Evolutionary conservation across 92 coral and sea anemone species (phyloP), one percentile per base, ranked within the genome.

Genomic region (Scolanthus callimorphus): DNA sequence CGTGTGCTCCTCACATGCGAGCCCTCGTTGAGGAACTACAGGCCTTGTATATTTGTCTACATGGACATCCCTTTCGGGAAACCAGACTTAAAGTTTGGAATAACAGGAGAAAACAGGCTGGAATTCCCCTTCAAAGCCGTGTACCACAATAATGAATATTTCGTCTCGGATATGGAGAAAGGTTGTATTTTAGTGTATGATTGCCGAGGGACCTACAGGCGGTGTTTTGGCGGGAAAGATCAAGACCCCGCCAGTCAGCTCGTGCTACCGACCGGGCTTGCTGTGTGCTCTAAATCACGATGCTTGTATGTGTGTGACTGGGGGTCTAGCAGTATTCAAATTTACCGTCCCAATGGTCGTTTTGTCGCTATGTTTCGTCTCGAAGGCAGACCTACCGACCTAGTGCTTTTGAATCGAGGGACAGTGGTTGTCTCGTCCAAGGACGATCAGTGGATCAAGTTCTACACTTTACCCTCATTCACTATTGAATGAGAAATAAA

Each of bases 391-490:
- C 96, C 96, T 13, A 87, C 96, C 15, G 96, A 87, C 47, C 67
- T 87, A 13, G 86, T 83, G 10, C 56, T 87, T 1, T 62, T 87
- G 2, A 74, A 72, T 10, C 75, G 69, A 31, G 82, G 85, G 25
- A 74, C 85, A 39, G 73, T 87, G 10, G 83, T 87, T 1, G 73
- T 87, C 21, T 73, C 86, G 20, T 87, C 96, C 4, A 87, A 87
- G 39, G 96, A 87, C 43, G 96, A 87, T 52, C 81, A 87, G 48
- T 87, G 96, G 96, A 82, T 87, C 23, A 80, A 87, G 57, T 82
- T 82, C 48, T 68, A 68, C 49, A 55, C 65, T 0, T 47, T 68
- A 34, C 75, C 75, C 22, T 9, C 63, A 0, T 68, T 68, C 65
- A 55, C 25, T 31, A 29, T 59, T 26, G 27, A 12, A 11, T 39